Base-by-base conservation (phyloP, 2,797 vertebrate genomes). In the Neostethus bicornis region DNA sequence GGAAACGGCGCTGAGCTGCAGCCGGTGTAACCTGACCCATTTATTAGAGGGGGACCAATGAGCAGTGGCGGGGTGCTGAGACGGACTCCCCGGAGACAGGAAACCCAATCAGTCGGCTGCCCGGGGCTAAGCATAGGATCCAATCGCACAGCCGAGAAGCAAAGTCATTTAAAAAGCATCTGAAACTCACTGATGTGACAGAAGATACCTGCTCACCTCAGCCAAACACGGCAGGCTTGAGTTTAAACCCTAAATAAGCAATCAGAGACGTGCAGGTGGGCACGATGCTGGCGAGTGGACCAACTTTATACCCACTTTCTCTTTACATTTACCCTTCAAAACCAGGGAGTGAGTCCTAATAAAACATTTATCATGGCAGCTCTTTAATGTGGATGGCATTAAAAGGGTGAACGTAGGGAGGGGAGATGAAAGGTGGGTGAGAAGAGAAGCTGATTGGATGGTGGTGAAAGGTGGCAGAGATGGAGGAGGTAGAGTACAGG, bases 331-430 rank as follows among this genome's bases (percentile, higher is more conserved):
- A 89, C 82, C 82, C 85, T 89, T 88, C 82, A 83, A 79, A 89
- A 81, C 84, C 53, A 10, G 17, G 43, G 62, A 70, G 75, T 51
- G 58, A 79, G 51, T 71, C 70, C 83, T 88, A 83, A 85, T 92
- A 82, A 92, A 92, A 92, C 86, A 91, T 92, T 90, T 89, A 93
- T 89, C 79, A 85, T 86, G 84, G 70, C 81, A 87, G 84, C 78
- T 76, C 86, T 90, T 84, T 90, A 82, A 83, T 79, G 83, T 79
- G 62, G 79, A 57, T 83, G 79, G 86, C 85, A 88, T 90, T 91
- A 87, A 86, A 89, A 82, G 77, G 63, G 65, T 51, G 64, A 73
- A 75, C 67, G 70, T 57, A 73, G 51, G 34, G 50, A 64, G 59
- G 29, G 76, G 25, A 64, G 58, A 77, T 70, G 73, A 70, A 77